phyloP scores from a whole-genome alignment of 2,113 vertebrate genomes.

The Vidua chalybeata region DNA sequence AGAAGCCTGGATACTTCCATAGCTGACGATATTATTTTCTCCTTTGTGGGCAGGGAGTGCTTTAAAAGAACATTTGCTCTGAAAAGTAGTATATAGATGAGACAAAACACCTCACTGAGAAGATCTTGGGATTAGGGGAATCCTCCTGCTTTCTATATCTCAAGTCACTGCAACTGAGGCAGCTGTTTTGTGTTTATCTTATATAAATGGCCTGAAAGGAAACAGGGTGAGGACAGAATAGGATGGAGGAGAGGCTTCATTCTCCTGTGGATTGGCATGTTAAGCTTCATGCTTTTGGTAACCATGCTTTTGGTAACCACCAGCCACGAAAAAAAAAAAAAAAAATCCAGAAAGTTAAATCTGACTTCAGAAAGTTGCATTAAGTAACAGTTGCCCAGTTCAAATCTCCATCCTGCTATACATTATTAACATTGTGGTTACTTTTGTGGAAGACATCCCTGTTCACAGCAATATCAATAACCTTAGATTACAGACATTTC shows the following conservation, averaged over 20 bases:
- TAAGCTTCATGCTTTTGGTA: not conserved
- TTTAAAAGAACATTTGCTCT: not conserved
- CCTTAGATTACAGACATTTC: not conserved
- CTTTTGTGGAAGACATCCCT: not conserved
- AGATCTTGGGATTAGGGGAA: not conserved
- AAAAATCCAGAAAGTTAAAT: not conserved
- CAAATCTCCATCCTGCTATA: not conserved
- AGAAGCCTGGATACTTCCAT: not conserved
- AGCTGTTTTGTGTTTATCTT: not conserved
- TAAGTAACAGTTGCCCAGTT: not conserved
- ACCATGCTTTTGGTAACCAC: not conserved
- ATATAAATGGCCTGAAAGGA: not conserved
- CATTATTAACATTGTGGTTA: not conserved
- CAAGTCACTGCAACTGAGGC: not conserved
- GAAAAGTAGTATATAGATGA: not conserved
- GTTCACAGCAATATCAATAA: accelerated
- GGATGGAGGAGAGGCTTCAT: not conserved
- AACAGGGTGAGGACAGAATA: not conserved
- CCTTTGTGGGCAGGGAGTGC: not conserved
- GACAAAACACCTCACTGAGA: not conserved
- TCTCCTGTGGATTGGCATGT: not conserved
- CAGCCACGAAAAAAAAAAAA: not conserved
- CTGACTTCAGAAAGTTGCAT: not conserved
- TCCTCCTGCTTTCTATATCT: not conserved
- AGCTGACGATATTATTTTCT: not conserved